A percentile compares a stretch with the other conserved stretches of the same genome.
phyloP scores from a whole-genome alignment of 2,797 vertebrate genomes.

The Sarcoramphus papa region DNA sequence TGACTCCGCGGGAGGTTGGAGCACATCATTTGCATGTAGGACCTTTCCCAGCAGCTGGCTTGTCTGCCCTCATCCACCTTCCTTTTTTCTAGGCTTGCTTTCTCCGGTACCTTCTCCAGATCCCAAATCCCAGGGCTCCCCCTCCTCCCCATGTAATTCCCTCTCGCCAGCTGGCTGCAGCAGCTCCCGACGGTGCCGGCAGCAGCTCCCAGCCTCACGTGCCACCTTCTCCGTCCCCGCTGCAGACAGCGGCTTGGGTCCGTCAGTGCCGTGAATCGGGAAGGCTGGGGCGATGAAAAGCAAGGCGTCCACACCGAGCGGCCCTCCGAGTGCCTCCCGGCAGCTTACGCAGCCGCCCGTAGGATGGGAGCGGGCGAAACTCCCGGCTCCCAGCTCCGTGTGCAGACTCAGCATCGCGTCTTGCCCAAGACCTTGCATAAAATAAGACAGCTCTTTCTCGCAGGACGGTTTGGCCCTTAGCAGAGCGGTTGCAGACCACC shows the following conservation, averaged over 20 bases:
- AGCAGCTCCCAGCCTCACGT: fast-evolving
- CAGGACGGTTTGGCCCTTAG: background rate
- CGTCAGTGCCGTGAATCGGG: fast-evolving
- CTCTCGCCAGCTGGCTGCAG: background rate
- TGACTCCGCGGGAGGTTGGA: background rate
- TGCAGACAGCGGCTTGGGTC: background rate
- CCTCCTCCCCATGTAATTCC: fast-evolving
- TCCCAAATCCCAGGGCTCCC: background rate
- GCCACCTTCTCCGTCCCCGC: fast-evolving
- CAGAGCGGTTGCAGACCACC: background rate
- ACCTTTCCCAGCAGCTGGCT: background rate
- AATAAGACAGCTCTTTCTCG: background rate
- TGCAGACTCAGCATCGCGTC: background rate
- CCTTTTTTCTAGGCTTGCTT: background rate
- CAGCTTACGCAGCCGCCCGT: fast-evolving
- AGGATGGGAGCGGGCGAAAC: background rate
- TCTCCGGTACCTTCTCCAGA: background rate
- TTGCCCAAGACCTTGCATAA: constrained; percentile 14
- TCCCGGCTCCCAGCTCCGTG: background rate
- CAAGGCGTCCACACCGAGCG: fast-evolving
- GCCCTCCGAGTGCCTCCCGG: fast-evolving
- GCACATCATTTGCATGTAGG: background rate
- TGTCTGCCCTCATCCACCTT: background rate
- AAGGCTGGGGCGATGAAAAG: background rate
- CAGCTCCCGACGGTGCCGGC: fast-evolving